Evolutionary conservation across 1,140 invertebrate species (phyloP).

Genomic region (Homarus americanus): DNA sequence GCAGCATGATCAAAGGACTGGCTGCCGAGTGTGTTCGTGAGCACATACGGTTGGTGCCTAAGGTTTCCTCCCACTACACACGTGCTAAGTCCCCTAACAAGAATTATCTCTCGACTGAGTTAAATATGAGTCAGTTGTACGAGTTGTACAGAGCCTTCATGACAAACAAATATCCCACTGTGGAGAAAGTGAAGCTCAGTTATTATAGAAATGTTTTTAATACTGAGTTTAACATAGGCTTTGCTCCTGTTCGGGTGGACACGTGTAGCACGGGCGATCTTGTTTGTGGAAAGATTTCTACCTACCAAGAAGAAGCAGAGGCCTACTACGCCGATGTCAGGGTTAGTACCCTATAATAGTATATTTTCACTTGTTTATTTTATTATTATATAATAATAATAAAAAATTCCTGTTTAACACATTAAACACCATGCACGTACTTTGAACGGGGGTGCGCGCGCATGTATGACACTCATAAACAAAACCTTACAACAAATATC

Average conservation of each 20-base stretch:
- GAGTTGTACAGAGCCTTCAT: slow-evolving; percentile 4
- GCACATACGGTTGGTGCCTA: neutral
- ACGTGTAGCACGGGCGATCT: neutral
- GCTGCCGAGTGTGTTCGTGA: neutral
- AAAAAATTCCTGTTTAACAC: no score
- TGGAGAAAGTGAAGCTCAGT: neutral
- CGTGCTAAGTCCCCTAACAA: neutral
- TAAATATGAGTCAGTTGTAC: neutral
- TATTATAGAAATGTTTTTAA: slow-evolving; percentile 24
- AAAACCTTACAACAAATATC: no score
- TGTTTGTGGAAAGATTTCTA: no score
- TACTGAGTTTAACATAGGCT: slow-evolving; percentile 5
- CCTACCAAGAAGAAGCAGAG: no score
- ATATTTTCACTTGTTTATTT: no score
- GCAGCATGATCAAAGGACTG: neutral
- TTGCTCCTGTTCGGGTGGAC: neutral
- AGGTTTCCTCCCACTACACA: neutral
- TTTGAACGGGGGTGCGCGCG: no score
- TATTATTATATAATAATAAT: no score
- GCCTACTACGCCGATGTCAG: no score
- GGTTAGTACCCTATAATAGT: no score
- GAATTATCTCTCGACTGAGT: neutral
- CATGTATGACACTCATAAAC: no score
- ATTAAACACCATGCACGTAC: no score
- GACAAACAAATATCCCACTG: neutral